Conservation (phyloP, 2,888 invertebrate genomes). For the Eutolmus rufibarbis region DNA sequence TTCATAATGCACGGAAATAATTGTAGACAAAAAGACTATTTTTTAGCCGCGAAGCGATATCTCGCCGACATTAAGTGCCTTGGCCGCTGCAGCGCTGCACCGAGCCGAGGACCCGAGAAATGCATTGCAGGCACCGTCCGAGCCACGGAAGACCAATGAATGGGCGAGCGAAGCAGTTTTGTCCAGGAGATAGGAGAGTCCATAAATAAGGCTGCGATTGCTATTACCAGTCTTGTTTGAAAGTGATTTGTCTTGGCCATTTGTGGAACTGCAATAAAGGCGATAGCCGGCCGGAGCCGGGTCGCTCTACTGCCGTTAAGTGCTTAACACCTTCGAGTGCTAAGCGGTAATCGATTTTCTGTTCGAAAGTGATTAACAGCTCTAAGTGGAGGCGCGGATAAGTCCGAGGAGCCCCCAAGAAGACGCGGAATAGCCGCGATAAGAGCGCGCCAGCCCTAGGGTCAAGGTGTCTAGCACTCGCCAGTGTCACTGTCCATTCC, state of each 20-base stretch:
- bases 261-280: not conserved
- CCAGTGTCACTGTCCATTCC: not conserved
- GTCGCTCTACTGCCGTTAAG: not conserved
- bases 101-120: not conserved
- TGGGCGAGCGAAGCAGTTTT: constrained; percentile 7
- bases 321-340: constrained; percentile 36
- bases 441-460: not conserved
- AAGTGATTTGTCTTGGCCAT: constrained; percentile 37
- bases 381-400: not conserved
- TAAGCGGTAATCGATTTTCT: constrained; percentile 33
- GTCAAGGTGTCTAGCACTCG: not conserved
- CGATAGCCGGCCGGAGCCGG: not conserved
- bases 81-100: not conserved
- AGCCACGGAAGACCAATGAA: not conserved
- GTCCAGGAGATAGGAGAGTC: not conserved
- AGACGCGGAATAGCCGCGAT: constrained; percentile 17
- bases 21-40: not conserved
- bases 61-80: constrained; percentile 9
- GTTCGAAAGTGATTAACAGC: constrained; percentile 30
- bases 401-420: not conserved
- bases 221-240: constrained; percentile 22
- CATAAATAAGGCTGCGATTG: constrained; percentile 24
- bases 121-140: not conserved
- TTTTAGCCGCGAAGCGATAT: constrained; percentile 6
- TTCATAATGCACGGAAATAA: constrained; percentile 36